phyloP scores from a whole-genome alignment of 1,140 invertebrate species.

The Procambarus virginalis region DNA sequence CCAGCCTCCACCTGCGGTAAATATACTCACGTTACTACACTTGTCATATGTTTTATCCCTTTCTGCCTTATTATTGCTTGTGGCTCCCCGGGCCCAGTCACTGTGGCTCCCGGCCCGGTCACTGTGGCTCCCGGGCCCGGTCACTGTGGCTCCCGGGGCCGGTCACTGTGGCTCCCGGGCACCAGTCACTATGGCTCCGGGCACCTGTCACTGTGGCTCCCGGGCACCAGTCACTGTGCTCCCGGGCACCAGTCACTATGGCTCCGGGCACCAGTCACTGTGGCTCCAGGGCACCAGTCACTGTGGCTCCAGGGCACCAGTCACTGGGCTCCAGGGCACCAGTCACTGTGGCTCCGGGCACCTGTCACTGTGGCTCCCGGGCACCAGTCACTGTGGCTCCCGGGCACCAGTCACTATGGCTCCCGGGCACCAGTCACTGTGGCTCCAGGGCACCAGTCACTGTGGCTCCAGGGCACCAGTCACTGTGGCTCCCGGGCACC shows the following conservation, averaged over 20 bases:
- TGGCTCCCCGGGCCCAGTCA: no score
- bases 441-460: not conserved
- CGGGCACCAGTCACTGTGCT: not conserved
- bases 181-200: not conserved
- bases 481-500: not conserved
- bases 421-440: not conserved
- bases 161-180: not conserved
- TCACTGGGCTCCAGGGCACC: slow-evolving; percentile 1
- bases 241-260: not conserved
- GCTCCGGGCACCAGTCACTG: not conserved
- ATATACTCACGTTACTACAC: slow-evolving; percentile 22
- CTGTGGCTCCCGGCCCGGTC: no score
- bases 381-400: not conserved
- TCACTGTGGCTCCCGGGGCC: not conserved
- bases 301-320: not conserved
- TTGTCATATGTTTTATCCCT: not conserved
- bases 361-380: not conserved
- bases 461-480: not conserved
- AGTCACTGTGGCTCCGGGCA: not conserved
- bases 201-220: slow-evolving; percentile 3
- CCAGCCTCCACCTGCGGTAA: slow-evolving; percentile 34
- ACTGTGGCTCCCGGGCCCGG: not conserved
- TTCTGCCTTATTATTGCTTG: no score
- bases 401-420: not conserved
- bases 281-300: not conserved